Evolutionary conservation across 30 jellyfish, hydroid and myxozoan genomes (phyloP).

Genomic region (Hydractinia symbiolongicarpus): DNA sequence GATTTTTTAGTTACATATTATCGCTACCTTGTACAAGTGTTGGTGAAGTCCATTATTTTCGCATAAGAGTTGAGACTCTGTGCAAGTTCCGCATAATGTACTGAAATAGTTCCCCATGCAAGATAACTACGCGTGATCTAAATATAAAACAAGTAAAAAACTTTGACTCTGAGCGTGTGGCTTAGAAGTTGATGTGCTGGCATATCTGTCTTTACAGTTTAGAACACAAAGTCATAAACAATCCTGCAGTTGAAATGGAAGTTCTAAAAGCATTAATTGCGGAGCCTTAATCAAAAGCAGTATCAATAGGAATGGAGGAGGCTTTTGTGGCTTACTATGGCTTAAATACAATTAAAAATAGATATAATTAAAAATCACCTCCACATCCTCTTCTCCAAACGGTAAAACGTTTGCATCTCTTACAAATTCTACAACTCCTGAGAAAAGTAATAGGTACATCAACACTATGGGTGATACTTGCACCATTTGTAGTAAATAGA

Average conservation of each 20-base stretch:
- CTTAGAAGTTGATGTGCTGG: no score
- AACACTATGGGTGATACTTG: neutral
- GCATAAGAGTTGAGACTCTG: neutral
- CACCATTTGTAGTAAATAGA: no score
- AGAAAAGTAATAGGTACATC: neutral
- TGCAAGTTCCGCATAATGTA: conserved; percentile 10
- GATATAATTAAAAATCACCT: neutral
- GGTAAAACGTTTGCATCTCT: neutral
- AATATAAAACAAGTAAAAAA: neutral
- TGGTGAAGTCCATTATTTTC: neutral
- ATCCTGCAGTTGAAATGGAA: no score
- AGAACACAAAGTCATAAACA: no score
- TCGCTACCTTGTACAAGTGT: conserved; percentile 1
- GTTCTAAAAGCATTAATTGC: no score
- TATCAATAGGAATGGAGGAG: no score
- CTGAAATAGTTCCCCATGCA: conserved; percentile 23
- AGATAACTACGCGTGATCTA: conserved; percentile 17
- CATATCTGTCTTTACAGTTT: no score
- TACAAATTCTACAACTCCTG: conserved; percentile 23
- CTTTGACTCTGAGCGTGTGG: no score
- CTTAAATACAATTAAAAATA: no score
- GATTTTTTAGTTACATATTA: neutral
- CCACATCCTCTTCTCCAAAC: neutral
- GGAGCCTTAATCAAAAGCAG: no score
- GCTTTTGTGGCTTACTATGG: no score